Conservation (phyloP, 2,888 invertebrate species). For the Andrena praecox region DNA sequence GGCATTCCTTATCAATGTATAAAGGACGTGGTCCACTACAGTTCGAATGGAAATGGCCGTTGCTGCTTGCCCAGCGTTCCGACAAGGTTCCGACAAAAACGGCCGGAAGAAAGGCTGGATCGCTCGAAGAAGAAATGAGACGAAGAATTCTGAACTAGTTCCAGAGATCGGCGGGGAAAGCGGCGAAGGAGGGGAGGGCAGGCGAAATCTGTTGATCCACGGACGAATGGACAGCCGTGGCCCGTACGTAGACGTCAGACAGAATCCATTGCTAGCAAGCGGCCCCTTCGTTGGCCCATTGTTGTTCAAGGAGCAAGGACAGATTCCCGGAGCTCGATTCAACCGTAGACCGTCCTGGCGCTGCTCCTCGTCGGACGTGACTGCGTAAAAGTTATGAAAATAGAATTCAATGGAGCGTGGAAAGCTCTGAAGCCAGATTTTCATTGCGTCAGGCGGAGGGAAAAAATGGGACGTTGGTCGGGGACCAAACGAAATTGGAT, state of each 20-base stretch:
- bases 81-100: too few species aligned
- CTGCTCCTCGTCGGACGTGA: conserved; percentile 12
- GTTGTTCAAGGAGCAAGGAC: conserved; percentile 16
- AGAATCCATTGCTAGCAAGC: conserved; percentile 27
- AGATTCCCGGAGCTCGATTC: neutral
- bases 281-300: conserved; percentile 24
- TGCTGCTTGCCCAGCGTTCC: too few species aligned
- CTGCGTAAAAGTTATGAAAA: conserved; percentile 40
- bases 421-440: conserved; percentile 3
- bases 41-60: too few species aligned
- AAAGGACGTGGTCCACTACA: too few species aligned
- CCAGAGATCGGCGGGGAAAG: neutral
- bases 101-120: too few species aligned
- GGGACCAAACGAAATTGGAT: conserved; percentile 28
- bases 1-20: too few species aligned
- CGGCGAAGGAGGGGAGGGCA: neutral
- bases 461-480: neutral
- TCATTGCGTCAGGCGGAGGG: conserved; percentile 1
- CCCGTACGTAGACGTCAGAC: conserved; percentile 23
- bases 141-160: conserved; percentile 41
- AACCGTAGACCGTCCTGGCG: neutral
- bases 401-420: conserved; percentile 14
- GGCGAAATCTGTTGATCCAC: conserved; percentile 31
- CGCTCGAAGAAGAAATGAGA: neutral
- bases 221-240: conserved; percentile 31